A percentile compares a stretch with the other conserved stretches of the same genome.
Evolutionary conservation across 2,113 vertebrate genomes (phyloP).

Genomic region (Meriones unguiculatus): DNA sequence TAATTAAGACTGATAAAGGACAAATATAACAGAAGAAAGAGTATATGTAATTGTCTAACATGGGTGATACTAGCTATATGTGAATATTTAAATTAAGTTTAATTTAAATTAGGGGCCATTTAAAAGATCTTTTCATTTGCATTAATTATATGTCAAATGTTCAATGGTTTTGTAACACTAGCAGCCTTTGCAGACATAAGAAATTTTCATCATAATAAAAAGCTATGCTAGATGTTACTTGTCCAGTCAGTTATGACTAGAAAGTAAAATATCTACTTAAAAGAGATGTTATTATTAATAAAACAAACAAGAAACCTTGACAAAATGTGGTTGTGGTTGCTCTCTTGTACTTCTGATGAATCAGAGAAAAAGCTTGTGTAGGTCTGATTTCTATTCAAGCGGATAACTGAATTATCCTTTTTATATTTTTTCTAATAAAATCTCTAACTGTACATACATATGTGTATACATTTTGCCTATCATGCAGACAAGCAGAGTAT

Average conservation of each 20-base stretch:
- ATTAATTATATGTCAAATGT: not conserved
- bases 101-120: not conserved
- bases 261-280: conserved; percentile 5
- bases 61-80: not conserved
- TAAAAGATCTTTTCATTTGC: not conserved
- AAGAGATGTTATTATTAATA: not conserved
- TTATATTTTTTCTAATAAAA: not conserved
- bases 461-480: not conserved
- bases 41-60: not conserved
- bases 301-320: not conserved
- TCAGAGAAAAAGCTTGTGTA: not conserved
- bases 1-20: conserved; percentile 22
- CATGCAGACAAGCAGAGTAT: not conserved
- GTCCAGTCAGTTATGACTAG: conserved; percentile 7
- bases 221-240: not conserved
- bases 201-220: conserved; percentile 20
- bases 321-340: not conserved
- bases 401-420: not conserved
- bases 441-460: not conserved
- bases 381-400: not conserved
- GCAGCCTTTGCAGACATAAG: not conserved
- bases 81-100: conserved; percentile 31
- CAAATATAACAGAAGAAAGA: not conserved
- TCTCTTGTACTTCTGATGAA: not conserved
- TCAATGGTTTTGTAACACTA: not conserved